Evolutionary conservation across 2,113 vertebrate genomes (phyloP).

Genomic region (Macaca fascicularis): T2T-MFA8v1.1 NC_088381.1:102427001-102427500

Average conservation of each 20-base stretch:
- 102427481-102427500: no score
- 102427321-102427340: background rate
- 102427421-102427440: background rate
- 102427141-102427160: background rate
- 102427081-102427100: background rate
- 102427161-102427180: no score
- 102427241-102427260: slow-evolving; percentile 36
- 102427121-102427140: background rate
- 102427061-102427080: background rate
- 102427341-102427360: background rate
- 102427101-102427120: background rate
- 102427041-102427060: background rate
- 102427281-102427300: slow-evolving; percentile 16
- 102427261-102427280: slow-evolving; percentile 16
- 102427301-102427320: slow-evolving; percentile 32
- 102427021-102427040: background rate
- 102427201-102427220: background rate
- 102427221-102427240: slow-evolving; percentile 31
- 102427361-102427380: background rate
- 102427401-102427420: background rate
- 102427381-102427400: slow-evolving; percentile 14
- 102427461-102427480: no score
- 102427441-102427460: background rate
- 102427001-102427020: background rate
- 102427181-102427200: background rate